phyloP scores from a whole-genome alignment of 2,888 invertebrate genomes.

The Noctua fimbriata region DNA sequence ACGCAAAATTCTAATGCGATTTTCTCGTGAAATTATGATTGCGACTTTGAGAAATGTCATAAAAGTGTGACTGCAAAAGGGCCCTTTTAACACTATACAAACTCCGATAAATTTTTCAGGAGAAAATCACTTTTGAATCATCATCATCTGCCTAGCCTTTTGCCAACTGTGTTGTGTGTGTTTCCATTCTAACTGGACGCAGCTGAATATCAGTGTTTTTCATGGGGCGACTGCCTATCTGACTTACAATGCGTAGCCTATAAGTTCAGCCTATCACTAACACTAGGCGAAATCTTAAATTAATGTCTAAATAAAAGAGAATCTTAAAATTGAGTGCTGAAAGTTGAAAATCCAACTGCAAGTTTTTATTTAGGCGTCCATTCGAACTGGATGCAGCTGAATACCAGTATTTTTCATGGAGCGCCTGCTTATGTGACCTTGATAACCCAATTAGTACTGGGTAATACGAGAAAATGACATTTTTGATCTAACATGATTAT shows the following conservation, averaged over 20 bases:
- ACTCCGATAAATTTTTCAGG: too few species aligned
- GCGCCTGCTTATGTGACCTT: neutral
- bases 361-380: neutral
- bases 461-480: neutral
- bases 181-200: neutral
- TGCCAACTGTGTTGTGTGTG: too few species aligned
- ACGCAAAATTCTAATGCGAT: neutral
- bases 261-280: neutral
- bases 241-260: conserved; percentile 10
- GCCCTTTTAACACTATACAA: neutral
- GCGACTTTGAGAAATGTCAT: neutral
- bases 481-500: neutral
- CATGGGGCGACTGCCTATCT: too few species aligned
- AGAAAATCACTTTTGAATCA: neutral
- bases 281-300: neutral
- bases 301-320: neutral
- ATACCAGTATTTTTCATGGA: too few species aligned
- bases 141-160: neutral
- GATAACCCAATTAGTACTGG: neutral
- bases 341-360: neutral
- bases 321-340: neutral
- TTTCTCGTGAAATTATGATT: neutral
- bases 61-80: neutral
- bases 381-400: too few species aligned
- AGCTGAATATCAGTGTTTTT: neutral